A percentile compares a stretch with the other conserved stretches of the same genome.
phyloP scores from a whole-genome alignment of 2,888 invertebrate species.

The Cremastinae sp. region DNA sequence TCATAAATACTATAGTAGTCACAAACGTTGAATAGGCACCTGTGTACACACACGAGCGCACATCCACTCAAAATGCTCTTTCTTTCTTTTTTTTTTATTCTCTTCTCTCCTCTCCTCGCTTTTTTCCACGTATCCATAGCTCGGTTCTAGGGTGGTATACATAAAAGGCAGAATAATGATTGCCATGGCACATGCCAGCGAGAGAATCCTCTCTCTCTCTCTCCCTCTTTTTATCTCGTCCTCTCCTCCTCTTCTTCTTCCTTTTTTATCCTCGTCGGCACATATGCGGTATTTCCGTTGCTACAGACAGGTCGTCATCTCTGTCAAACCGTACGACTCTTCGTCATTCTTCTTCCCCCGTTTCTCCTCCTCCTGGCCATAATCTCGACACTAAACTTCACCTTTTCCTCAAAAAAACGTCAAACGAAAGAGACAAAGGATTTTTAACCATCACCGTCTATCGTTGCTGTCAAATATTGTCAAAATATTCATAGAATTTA shows the following conservation, averaged over 20 bases:
- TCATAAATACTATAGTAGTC: conserved; percentile 67
- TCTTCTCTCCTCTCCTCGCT: neutral
- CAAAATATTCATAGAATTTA: conserved; percentile 23
- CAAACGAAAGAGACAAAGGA: conserved; percentile 22
- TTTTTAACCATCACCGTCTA: conserved; percentile 31
- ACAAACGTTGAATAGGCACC: conserved; percentile 65
- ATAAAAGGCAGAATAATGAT: conserved; percentile 59
- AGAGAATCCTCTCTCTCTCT: conserved; percentile 21
- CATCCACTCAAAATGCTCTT: too few species aligned
- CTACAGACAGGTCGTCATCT: conserved; percentile 35
- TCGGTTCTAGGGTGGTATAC: conserved; percentile 41
- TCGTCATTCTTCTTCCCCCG: neutral
- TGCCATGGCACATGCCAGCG: conserved; percentile 51
- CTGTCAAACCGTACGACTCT: neutral
- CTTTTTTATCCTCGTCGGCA: too few species aligned
- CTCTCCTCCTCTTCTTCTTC: too few species aligned
- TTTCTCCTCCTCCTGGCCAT: conserved; percentile 15
- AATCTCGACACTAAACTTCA: conserved; percentile 51
- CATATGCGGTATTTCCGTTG: conserved; percentile 50
- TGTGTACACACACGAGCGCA: conserved; percentile 50
- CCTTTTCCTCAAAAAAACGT: conserved; percentile 8
- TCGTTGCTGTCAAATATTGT: too few species aligned
- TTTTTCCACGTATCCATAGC: conserved; percentile 13
- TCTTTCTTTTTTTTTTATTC: too few species aligned
- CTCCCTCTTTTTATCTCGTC: too few species aligned